Evolutionary conservation across 2,888 invertebrate species (phyloP).

Genomic region (Subacronicta megacephala): DNA sequence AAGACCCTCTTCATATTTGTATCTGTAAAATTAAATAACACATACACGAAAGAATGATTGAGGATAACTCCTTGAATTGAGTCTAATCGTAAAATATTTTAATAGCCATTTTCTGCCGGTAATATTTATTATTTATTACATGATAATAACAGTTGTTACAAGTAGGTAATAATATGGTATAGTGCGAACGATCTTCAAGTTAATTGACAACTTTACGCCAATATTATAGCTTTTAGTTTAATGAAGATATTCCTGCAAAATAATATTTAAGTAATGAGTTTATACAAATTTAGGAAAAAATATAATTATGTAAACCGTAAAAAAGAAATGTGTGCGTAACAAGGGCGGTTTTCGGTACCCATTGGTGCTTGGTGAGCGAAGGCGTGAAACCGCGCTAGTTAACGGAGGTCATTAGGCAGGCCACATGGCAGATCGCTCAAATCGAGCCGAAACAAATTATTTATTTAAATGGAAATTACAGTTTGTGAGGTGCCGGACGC

Average conservation of each 20-base stretch:
- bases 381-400: slow-evolving; percentile 87
- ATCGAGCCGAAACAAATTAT: slow-evolving; percentile 87
- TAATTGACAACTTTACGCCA: slow-evolving; percentile 41
- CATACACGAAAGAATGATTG: slow-evolving; percentile 10
- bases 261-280: too few species aligned
- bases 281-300: too few species aligned
- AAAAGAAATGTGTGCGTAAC: slow-evolving; percentile 7
- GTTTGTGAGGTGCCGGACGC: slow-evolving; percentile 68
- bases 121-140: slow-evolving; percentile 44
- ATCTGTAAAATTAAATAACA: not conserved
- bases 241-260: slow-evolving; percentile 34
- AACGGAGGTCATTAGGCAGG: slow-evolving; percentile 79
- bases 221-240: slow-evolving; percentile 33
- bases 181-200: slow-evolving; percentile 31
- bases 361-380: slow-evolving; percentile 62
- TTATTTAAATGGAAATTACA: slow-evolving; percentile 88
- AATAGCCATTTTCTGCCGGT: slow-evolving; percentile 40
- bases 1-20: not conserved
- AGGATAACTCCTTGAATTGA: slow-evolving; percentile 12
- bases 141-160: slow-evolving; percentile 49
- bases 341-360: slow-evolving; percentile 24
- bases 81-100: slow-evolving; percentile 29
- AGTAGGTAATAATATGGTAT: slow-evolving; percentile 39
- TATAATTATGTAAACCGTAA: not conserved
- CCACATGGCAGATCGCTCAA: slow-evolving; percentile 82